Evolutionary conservation across 2,888 invertebrate genomes (phyloP).

Genomic region (Neelides folsomi): DNA sequence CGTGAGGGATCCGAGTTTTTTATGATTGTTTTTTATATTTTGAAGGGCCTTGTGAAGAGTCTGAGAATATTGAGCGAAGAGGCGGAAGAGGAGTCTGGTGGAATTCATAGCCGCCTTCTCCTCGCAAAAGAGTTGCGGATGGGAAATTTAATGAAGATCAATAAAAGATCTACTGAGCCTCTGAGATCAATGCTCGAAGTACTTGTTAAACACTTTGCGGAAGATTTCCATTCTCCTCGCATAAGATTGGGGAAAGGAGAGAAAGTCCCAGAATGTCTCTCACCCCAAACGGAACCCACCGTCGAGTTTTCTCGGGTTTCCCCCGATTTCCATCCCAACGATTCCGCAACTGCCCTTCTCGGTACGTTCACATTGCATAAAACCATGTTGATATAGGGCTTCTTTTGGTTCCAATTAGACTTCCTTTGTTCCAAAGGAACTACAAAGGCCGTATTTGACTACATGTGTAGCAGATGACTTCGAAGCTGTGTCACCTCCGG

Average conservation of each 20-base stretch:
- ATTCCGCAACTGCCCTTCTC: too few relatives aligned
- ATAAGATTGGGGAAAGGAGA: too few relatives aligned
- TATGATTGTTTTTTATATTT: not conserved
- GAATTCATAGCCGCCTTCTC: conserved; percentile 5
- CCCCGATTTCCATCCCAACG: too few relatives aligned
- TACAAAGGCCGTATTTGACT: too few relatives aligned
- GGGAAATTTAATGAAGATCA: conserved; percentile 10
- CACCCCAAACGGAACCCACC: too few relatives aligned
- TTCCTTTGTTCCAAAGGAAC: not conserved
- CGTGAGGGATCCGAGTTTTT: too few relatives aligned
- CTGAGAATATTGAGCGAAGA: conserved; percentile 9
- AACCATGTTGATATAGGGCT: too few relatives aligned
- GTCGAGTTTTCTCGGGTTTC: not conserved
- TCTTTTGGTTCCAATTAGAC: not conserved
- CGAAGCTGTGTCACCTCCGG: too few relatives aligned
- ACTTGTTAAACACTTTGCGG: conserved; percentile 33
- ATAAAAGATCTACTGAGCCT: conserved; percentile 34
- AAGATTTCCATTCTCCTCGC: too few relatives aligned
- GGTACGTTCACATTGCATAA: too few relatives aligned
- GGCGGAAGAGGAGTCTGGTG: conserved; percentile 5
- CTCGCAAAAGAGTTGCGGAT: conserved; percentile 10
- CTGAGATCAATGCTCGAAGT: conserved; percentile 37
- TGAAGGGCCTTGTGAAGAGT: conserved; percentile 6
- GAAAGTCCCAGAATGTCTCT: not conserved
- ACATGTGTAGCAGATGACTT: too few relatives aligned